Base-by-base conservation (phyloP, 2,888 invertebrate species). In the Elgonia sp. region DNA sequence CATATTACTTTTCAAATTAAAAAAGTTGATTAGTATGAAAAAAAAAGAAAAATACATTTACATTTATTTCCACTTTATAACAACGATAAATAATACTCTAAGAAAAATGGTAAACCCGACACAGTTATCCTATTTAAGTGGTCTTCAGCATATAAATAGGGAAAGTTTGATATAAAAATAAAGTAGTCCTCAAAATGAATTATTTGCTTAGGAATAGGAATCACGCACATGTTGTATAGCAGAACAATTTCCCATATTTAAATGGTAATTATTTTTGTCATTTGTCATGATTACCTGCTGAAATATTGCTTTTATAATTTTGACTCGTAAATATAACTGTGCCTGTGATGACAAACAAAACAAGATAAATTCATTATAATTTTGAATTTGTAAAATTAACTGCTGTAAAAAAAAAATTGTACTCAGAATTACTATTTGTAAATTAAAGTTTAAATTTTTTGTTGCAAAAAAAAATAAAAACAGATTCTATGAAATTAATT, bases 121-220 rank as follows among this genome's bases (percentile, higher is more conserved):
- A 6, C 39, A 37, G 37, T 53, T 29, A 37, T 70, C 50, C 3
- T 10, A 39, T n/a, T 29, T 70, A 70, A 70, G 53, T 37, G 37
- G 70, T n/a, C 10, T 14, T 63, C 29, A 69, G 69, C 69, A 55
- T 81, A 73, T 55, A 73, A 73, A 81, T 81, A 63, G 63, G 81
- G 73, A 73, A 81, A 62, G 62, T 70, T 70, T 55, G 60, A 73
- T 65, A 73, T 40, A 63, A 81, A 76, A 73, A 81, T 73, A 60
- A 67, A 65, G 46, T 82, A 12, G 46, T 55, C 72, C 16, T 20
- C 16, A 37, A 57, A 67, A 75, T 75, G 75, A 42, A 73, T 72
- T 16, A 65, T 65, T 63, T 63, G 53, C 40, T 81, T 55, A 72
- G 55, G 10, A 57, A 82, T 67, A 42, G 14, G 42, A 75, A 57